These are phyloP conservation scores for Anomalospiza imberbis DNA, from an alignment of 2,797 vertebrate species.

Conservation along the genomic window DNA sequence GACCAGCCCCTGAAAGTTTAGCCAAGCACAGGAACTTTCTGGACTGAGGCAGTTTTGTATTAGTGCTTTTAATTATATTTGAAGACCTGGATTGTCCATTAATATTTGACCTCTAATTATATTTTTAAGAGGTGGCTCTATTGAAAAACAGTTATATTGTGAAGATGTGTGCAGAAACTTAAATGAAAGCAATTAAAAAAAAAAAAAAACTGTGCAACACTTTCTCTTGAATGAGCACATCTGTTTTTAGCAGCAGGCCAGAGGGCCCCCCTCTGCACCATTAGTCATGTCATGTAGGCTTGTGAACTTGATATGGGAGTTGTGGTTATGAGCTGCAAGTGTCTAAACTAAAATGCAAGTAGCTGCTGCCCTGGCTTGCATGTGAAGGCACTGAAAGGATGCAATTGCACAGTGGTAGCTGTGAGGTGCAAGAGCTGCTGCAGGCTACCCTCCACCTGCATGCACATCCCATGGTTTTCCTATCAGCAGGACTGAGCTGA, in stretches of 20 bases:
- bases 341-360: background rate
- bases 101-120: slow-evolving; percentile 30
- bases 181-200: background rate
- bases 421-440: background rate
- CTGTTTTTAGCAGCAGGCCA: background rate
- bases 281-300: too few relatives aligned
- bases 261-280: too few relatives aligned
- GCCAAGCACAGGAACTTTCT: background rate
- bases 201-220: background rate
- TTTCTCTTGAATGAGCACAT: background rate
- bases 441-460: background rate
- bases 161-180: background rate
- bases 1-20: background rate
- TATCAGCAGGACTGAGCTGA: background rate
- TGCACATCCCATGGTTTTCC: background rate
- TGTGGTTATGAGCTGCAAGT: background rate
- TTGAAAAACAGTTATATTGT: background rate
- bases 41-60: background rate
- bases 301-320: background rate
- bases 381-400: background rate
- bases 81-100: background rate
- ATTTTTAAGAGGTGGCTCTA: slow-evolving; percentile 7
- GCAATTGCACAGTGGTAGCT: background rate
- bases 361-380: background rate
- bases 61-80: slow-evolving; percentile 13